Conservation (phyloP, 1,140 invertebrate genomes). For the Chrysopa pallens region DNA sequence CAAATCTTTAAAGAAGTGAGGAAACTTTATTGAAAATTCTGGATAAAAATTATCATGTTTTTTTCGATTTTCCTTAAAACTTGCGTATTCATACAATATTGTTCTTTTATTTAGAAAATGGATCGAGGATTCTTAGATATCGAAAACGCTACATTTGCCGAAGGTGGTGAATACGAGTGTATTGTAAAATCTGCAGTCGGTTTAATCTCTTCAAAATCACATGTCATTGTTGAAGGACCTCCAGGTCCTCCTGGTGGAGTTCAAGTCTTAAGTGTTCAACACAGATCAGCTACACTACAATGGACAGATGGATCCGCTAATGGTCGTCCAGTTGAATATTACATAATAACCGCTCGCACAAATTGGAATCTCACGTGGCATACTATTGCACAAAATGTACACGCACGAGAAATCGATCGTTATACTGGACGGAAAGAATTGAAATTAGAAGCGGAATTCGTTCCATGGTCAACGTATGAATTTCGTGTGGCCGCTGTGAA, state of each 20-base stretch:
- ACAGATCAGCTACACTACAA: slow-evolving; percentile 55
- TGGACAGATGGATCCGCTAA: slow-evolving; percentile 84
- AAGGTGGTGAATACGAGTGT: slow-evolving; percentile 79
- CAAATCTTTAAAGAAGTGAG: too few relatives aligned
- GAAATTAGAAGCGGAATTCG: slow-evolving; percentile 45
- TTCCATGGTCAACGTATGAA: slow-evolving; percentile 77
- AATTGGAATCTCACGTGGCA: slow-evolving; percentile 73
- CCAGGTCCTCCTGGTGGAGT: slow-evolving; percentile 67
- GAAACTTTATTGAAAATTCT: too few relatives aligned
- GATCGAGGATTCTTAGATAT: slow-evolving; percentile 60
- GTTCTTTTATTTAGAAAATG: slow-evolving; percentile 22
- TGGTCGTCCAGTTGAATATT: slow-evolving; percentile 54
- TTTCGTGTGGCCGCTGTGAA: slow-evolving; percentile 80
- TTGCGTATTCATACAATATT: not conserved
- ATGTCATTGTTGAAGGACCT: slow-evolving; percentile 61
- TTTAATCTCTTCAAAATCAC: slow-evolving; percentile 48
- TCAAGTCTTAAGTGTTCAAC: slow-evolving; percentile 53
- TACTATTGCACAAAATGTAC: slow-evolving; percentile 2
- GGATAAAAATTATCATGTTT: too few relatives aligned
- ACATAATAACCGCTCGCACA: slow-evolving; percentile 64
- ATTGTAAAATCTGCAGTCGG: slow-evolving; percentile 76
- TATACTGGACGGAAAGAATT: slow-evolving; percentile 30
- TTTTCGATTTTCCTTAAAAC: too few relatives aligned
- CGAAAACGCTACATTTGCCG: slow-evolving; percentile 63
- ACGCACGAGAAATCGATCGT: slow-evolving; percentile 17